A percentile compares a stretch with the other conserved stretches of the same genome.
Evolutionary conservation across 2,113 vertebrate species (phyloP).

Genomic region (Gasterosteus aculeatus): DNA sequence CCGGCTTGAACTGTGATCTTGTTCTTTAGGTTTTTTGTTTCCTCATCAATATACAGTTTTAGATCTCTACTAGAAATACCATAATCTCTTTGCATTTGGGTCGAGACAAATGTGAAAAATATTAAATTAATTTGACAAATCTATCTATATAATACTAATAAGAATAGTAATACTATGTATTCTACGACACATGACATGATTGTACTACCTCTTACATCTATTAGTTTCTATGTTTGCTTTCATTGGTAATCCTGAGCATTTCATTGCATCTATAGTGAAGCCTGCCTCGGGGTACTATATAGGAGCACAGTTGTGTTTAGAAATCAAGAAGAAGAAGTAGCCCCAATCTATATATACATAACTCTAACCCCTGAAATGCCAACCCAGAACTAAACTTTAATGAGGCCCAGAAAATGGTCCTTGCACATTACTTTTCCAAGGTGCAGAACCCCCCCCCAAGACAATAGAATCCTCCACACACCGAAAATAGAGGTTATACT

Average conservation of each 20-base stretch:
- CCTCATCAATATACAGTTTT: not conserved
- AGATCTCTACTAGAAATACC: not conserved
- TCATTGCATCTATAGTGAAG: not conserved
- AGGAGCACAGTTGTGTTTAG: not conserved
- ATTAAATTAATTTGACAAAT: not conserved
- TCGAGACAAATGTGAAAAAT: no score
- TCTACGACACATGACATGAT: not conserved
- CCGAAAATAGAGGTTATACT: conserved; percentile 54
- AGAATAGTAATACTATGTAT: not conserved
- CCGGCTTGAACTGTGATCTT: not conserved
- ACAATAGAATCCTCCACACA: conserved; percentile 26
- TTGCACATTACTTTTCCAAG: conserved; percentile 55
- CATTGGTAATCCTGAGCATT: not conserved
- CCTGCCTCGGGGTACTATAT: no score
- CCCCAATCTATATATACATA: conserved; percentile 10
- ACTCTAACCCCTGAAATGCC: not conserved
- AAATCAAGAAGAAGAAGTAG: not conserved
- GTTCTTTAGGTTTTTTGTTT: not conserved
- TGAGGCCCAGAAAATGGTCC: conserved; percentile 57
- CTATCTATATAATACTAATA: not conserved
- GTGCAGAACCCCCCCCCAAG: conserved; percentile 30
- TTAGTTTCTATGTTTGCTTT: not conserved
- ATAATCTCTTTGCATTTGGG: no score
- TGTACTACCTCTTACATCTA: not conserved
- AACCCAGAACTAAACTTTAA: conserved; percentile 29